Conservation (phyloP, 2,113 vertebrate species). For the Eudyptes chrysolophus region DNA sequence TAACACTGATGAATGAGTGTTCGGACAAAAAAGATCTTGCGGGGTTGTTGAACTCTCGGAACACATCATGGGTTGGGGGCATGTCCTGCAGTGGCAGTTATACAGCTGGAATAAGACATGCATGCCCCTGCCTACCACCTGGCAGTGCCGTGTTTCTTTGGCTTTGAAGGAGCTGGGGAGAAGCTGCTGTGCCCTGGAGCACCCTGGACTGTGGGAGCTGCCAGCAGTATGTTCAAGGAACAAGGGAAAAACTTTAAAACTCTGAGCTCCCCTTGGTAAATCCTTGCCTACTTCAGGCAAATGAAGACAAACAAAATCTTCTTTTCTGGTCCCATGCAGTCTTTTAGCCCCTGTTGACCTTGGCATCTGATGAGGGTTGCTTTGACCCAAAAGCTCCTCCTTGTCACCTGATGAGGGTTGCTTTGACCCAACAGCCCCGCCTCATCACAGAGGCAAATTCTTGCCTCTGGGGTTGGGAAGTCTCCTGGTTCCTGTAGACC, state of each 20-base stretch:
- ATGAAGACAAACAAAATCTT: background rate
- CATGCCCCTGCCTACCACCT: rapidly evolving
- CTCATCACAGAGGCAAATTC: background rate
- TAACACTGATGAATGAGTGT: background rate
- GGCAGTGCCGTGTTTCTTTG: rapidly evolving
- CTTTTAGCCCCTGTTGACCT: background rate
- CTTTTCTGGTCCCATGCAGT: background rate
- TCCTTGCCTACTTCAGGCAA: background rate
- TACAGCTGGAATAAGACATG: background rate
- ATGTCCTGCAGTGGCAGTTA: background rate
- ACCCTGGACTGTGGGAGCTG: background rate
- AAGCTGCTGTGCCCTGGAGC: background rate
- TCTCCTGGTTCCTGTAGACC: rapidly evolving
- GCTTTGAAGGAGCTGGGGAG: background rate
- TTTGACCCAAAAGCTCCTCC: background rate
- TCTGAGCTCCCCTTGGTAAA: background rate
- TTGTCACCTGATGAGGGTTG: background rate
- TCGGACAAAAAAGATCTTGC: background rate
- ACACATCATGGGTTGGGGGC: background rate
- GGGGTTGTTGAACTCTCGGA: background rate
- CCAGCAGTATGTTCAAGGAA: background rate
- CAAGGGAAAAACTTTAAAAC: background rate
- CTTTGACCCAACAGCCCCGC: background rate
- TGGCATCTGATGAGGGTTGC: background rate
- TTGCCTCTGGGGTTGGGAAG: background rate